phyloP scores from a whole-genome alignment of 2,888 invertebrate species.

The Mimas tiliae region DNA sequence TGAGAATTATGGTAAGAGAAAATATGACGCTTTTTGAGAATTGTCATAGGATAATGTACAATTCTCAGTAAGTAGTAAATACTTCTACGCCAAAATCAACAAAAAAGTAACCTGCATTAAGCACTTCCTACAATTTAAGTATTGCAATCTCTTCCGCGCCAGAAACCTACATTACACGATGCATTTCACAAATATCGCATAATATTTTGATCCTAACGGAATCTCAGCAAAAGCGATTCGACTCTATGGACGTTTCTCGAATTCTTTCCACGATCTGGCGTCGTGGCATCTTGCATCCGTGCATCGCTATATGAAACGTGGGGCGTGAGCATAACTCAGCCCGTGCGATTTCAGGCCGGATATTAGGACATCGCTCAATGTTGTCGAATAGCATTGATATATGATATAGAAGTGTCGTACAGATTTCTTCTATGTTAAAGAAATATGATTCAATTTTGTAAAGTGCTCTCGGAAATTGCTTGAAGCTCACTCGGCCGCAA shows the following conservation, averaged over 20 bases:
- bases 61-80: too few species aligned
- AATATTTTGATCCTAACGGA: slow-evolving; percentile 24
- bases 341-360: slow-evolving; percentile 68
- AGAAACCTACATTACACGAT: background rate
- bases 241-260: slow-evolving; percentile 44
- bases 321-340: slow-evolving; percentile 39
- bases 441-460: slow-evolving; percentile 25
- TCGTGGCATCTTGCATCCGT: slow-evolving; percentile 32
- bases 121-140: too few species aligned
- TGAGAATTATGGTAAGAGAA: too few species aligned
- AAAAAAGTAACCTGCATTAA: too few species aligned
- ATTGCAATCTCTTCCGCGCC: too few species aligned
- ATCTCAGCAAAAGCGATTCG: slow-evolving; percentile 45
- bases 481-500: too few species aligned
- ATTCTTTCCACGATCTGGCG: slow-evolving; percentile 42
- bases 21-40: too few species aligned
- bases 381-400: slow-evolving; percentile 61
- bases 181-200: slow-evolving; percentile 6
- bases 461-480: too few species aligned
- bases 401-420: slow-evolving; percentile 36
- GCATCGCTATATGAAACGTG: slow-evolving; percentile 24
- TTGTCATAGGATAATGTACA: too few species aligned
- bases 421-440: slow-evolving; percentile 22
- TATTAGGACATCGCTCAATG: slow-evolving; percentile 77
- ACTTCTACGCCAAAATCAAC: too few species aligned